Evolutionary conservation across 2,888 invertebrate genomes (phyloP).

Genomic region (Pilophorus perplexus): DNA sequence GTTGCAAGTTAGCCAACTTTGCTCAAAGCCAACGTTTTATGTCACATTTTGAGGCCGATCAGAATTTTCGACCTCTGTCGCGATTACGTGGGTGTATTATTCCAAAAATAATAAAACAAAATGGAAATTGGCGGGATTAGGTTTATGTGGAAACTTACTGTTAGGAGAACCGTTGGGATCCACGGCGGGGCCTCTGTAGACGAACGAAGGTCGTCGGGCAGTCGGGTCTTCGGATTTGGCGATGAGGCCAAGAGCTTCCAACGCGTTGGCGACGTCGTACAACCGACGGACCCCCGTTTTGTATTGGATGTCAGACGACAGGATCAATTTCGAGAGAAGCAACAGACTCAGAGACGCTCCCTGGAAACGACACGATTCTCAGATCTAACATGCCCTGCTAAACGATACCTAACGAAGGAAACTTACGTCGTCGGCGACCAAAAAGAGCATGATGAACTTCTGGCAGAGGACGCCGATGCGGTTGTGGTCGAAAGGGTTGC

Average conservation of each 20-base stretch:
- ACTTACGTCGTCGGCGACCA: constrained; percentile 64
- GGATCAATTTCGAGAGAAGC: constrained; percentile 41
- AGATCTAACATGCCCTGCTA: background rate
- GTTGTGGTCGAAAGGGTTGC: constrained; percentile 52
- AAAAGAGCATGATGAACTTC: constrained; percentile 68
- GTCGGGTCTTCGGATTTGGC: constrained; percentile 54
- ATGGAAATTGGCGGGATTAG: too few species aligned
- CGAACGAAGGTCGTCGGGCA: constrained; percentile 42
- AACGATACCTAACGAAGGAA: too few species aligned
- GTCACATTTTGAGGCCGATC: too few species aligned
- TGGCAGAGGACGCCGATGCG: constrained; percentile 68
- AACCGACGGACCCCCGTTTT: constrained; percentile 69
- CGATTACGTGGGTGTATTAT: too few species aligned
- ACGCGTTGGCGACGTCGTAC: constrained; percentile 76
- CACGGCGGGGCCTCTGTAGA: constrained; percentile 44
- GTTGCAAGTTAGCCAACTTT: too few species aligned
- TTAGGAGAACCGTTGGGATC: constrained; percentile 8
- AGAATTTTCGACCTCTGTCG: background rate
- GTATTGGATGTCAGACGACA: constrained; percentile 53
- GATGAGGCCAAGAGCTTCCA: constrained; percentile 70
- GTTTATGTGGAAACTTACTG: too few species aligned
- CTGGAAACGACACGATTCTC: constrained; percentile 3
- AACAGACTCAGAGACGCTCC: constrained; percentile 38
- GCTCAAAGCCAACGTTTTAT: too few species aligned
- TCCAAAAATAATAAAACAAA: too few species aligned